Percentiles rank a stretch among this genome's conserved stretches.
These are phyloP conservation scores for Enchytraeus crypticus DNA, from an alignment of 2,888 invertebrate species.

Conservation along the genomic window DNA sequence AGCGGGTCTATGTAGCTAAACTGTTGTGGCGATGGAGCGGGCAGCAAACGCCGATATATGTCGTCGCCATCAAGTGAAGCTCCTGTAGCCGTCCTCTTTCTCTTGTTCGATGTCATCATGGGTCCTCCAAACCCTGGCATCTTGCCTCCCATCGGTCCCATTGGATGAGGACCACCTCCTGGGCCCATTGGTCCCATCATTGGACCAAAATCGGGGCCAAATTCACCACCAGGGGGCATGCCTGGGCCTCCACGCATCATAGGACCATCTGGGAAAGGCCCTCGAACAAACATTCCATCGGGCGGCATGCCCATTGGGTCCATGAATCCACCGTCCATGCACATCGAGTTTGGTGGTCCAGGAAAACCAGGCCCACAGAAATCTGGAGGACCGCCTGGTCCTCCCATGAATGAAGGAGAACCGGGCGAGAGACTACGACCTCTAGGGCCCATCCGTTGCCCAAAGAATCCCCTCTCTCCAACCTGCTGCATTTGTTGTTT, in stretches of 20 bases:
- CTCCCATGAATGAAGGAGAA: conserved; percentile 34
- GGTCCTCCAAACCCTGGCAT: conserved; percentile 9
- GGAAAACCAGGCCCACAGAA: neutral
- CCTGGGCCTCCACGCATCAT: neutral
- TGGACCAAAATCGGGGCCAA: conserved; percentile 17
- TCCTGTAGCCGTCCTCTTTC: conserved; percentile 32
- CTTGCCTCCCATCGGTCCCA: conserved; percentile 22
- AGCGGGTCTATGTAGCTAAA: conserved; percentile 90
- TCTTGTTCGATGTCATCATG: conserved; percentile 22
- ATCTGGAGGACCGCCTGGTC: neutral
- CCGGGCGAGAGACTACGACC: conserved; percentile 38
- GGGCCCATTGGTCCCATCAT: conserved; percentile 22
- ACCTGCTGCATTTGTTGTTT: neutral
- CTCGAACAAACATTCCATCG: conserved; percentile 16
- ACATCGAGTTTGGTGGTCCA: conserved; percentile 13
- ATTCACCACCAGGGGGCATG: conserved; percentile 22
- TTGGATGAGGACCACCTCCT: conserved; percentile 18
- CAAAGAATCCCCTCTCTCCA: neutral
- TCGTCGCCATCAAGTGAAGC: conserved; percentile 55
- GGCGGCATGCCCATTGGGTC: conserved; percentile 9
- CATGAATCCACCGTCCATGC: conserved; percentile 9
- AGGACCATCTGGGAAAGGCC: neutral
- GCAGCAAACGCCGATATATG: conserved; percentile 58
- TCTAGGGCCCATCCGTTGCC: neutral
- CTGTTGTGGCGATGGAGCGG: conserved; percentile 90